Conservation (phyloP, 2,113 vertebrate species). For the Notothenia rossii region DNA sequence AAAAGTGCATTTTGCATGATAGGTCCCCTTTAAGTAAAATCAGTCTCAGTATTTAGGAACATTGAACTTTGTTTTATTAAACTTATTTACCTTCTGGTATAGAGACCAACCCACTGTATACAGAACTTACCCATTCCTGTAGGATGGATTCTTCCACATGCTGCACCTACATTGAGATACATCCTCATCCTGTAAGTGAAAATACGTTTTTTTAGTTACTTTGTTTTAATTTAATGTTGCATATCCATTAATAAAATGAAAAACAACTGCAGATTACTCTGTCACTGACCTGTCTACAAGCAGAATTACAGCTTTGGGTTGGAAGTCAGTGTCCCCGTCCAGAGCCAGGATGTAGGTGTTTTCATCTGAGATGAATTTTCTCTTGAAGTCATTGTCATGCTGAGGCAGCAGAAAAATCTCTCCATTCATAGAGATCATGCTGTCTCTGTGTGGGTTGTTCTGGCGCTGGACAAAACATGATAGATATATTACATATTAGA, state of each 20-base stretch:
- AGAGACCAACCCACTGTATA: neutral
- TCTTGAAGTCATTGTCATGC: constrained; percentile 78
- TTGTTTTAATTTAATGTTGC: neutral
- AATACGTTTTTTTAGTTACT: neutral
- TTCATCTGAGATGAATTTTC: constrained; percentile 80
- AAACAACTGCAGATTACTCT: neutral
- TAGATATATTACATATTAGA: neutral
- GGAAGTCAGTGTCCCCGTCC: constrained; percentile 89
- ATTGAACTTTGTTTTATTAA: neutral
- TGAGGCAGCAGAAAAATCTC: constrained; percentile 73
- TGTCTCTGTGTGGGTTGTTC: constrained; percentile 69
- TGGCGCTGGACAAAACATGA: constrained; percentile 57
- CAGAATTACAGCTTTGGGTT: constrained; percentile 85
- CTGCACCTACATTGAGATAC: constrained; percentile 86
- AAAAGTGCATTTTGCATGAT: too few relatives aligned
- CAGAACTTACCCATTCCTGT: constrained; percentile 85
- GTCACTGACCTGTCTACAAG: constrained; percentile 81
- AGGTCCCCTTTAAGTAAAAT: neutral
- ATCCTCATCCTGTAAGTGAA: constrained; percentile 79
- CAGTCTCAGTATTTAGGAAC: neutral
- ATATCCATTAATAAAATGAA: neutral
- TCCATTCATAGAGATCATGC: constrained; percentile 78
- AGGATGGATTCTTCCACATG: constrained; percentile 88
- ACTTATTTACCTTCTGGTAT: neutral
- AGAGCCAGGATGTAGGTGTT: constrained; percentile 86